phyloP scores from a whole-genome alignment of 37 sponge, comb jelly and placozoan species.

The Mnemiopsis leidyi region DNA sequence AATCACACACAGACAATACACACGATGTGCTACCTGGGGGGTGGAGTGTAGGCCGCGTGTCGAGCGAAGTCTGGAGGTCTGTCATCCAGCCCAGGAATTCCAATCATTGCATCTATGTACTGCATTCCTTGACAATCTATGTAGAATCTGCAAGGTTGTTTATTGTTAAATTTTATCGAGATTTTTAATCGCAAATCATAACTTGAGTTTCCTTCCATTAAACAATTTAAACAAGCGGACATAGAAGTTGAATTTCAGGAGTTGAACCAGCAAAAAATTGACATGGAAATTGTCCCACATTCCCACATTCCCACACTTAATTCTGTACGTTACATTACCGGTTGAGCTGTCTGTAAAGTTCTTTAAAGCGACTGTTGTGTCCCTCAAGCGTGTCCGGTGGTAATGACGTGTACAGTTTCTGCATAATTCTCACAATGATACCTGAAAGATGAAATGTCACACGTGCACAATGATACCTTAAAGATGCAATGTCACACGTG shows the following conservation, averaged over 20 bases:
- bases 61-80: slow-evolving; percentile 13
- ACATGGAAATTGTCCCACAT: no score
- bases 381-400: slow-evolving; percentile 26
- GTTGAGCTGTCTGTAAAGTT: slow-evolving; percentile 42
- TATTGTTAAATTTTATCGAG: no score
- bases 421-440: slow-evolving; percentile 35
- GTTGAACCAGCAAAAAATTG: no score
- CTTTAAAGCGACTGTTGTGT: slow-evolving; percentile 37
- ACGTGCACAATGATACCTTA: no score
- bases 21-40: neutral
- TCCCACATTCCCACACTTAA: no score
- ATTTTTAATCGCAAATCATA: no score
- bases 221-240: no score
- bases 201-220: no score
- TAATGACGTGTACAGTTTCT: slow-evolving; percentile 17
- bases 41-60: slow-evolving; percentile 19
- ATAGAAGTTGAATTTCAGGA: no score
- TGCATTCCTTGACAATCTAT: slow-evolving; percentile 18
- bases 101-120: slow-evolving; percentile 22
- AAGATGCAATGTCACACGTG: no score
- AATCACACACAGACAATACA: no score
- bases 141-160: slow-evolving; percentile 11
- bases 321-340: neutral
- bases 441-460: no score
- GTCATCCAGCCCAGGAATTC: slow-evolving; percentile 7